Percentiles rank a stretch among this genome's conserved stretches.
Evolutionary conservation across 2,797 vertebrate genomes (phyloP).

Genomic region (Acanthiza pusilla): DNA sequence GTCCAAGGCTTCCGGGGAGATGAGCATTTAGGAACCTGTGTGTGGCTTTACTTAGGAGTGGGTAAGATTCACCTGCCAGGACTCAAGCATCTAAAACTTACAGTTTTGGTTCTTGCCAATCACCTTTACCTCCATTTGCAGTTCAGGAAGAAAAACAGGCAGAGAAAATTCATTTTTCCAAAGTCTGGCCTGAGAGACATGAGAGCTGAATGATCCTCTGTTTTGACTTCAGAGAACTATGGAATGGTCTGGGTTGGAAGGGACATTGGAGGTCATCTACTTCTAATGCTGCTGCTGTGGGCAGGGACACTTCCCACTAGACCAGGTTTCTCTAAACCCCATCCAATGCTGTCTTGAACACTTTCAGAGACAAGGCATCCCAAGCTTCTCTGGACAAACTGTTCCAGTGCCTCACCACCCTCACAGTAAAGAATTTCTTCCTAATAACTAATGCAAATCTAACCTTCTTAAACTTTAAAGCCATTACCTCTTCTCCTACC

Average conservation of each 20-base stretch:
- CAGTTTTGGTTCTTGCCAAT: not conserved
- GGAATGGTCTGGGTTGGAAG: not conserved
- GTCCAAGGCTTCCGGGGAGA: not conserved
- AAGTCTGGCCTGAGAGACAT: not conserved
- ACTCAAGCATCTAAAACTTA: not conserved
- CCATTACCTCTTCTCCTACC: not conserved
- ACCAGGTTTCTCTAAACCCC: not conserved
- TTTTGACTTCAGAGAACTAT: not conserved
- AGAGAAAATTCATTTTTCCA: not conserved
- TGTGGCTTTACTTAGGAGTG: not conserved
- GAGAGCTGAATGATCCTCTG: not conserved
- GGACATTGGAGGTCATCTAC: not conserved
- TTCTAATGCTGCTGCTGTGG: not conserved
- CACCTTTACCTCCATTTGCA: not conserved
- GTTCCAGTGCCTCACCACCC: not conserved
- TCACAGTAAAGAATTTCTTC: not conserved
- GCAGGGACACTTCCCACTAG: not conserved
- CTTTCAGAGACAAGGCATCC: not conserved
- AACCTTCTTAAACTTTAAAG: not conserved
- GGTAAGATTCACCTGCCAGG: not conserved
- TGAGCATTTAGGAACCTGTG: accelerated
- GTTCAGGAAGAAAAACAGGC: not conserved
- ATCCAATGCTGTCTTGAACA: not conserved
- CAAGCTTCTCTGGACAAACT: not conserved
- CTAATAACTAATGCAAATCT: not conserved